These are phyloP conservation scores for Pyrochroa serraticornis DNA, from an alignment of 2,888 invertebrate genomes.

Conservation along the genomic window DNA sequence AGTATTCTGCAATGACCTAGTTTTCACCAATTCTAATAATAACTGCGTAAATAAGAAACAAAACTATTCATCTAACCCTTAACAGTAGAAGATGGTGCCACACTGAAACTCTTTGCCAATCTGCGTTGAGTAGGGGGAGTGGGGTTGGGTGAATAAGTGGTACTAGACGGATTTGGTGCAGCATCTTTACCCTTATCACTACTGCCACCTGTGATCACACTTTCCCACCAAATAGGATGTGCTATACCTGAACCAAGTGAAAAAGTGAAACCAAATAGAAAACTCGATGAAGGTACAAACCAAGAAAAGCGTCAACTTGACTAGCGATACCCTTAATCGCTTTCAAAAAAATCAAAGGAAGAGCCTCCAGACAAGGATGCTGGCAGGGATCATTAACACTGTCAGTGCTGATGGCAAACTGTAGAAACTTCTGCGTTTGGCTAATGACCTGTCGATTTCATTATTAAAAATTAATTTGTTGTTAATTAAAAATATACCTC, in stretches of 20 bases:
- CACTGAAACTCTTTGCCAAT: conserved; percentile 91
- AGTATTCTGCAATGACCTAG: no score
- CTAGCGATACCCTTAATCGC: conserved; percentile 93
- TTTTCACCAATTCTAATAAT: no score
- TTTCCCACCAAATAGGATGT: conserved; percentile 60
- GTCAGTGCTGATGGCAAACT: conserved; percentile 80
- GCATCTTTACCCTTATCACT: conserved; percentile 56
- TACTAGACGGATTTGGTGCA: conserved; percentile 32
- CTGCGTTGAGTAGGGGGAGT: conserved; percentile 88
- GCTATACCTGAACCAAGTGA: conserved; percentile 56
- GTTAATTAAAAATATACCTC: conserved; percentile 59
- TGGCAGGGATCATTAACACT: conserved; percentile 87
- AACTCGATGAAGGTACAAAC: conserved; percentile 61
- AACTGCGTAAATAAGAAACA: conserved; percentile 19
- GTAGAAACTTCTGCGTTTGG: conserved; percentile 75
- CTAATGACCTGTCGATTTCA: conserved; percentile 56
- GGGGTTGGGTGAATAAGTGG: conserved; percentile 67
- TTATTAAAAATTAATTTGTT: conserved; percentile 7
- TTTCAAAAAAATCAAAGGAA: conserved; percentile 90
- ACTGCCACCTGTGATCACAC: conserved; percentile 56
- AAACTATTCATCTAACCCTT: conserved; percentile 62
- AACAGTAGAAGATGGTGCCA: conserved; percentile 72
- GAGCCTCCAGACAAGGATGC: conserved; percentile 81
- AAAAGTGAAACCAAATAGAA: conserved; percentile 10
- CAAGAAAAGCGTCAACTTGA: conserved; percentile 94